Evolutionary conservation across 2,888 invertebrate species (phyloP), one percentile per base, ranked within the genome.

Genomic region (Troides helena): DNA sequence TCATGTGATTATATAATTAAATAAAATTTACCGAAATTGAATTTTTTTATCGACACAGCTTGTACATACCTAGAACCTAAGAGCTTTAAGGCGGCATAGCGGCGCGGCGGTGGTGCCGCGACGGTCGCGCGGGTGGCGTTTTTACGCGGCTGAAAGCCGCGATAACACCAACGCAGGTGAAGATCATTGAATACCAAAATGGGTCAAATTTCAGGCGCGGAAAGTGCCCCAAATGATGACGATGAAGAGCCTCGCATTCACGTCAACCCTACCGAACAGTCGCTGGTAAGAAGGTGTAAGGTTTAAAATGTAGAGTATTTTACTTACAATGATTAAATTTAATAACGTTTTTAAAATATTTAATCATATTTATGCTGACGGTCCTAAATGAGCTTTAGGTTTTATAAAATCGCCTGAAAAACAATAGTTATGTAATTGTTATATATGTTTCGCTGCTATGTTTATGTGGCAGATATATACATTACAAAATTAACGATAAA

Each of bases 201-300:
- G 94, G 94, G 92, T 78, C 92, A 92, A 80, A 86, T 87, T 65
- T 79, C 94, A 80, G 93, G 93, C 81, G 90, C 90, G 77, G 93
- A 93, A 80, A 91, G 92, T 80, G 89, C 92, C 73, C 93, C 91
- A 67, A 93, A 92, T 73, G 89, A 83, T 72, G 89, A 93, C 65
- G 93, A 93, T 70, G 93, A 93, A 70, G 92, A 93, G 76, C 93
- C 94, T 66, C 93, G 92, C 80, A 93, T 93, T 75, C 88, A 87
- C 68, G 87, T 87, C 71, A 91, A 93, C 74, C 91, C 93, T 50
- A 90, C 93, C 1, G 93, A 93, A 75, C 86, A 84, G 72, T 94
- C 93, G 69, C 79, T 94, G 90, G 94, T 94, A 78, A 92, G 94
- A 67, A 67, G 64, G 64, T 36, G 67, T 70, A 70, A 67, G 64